Evolutionary conservation across 2,888 invertebrate species (phyloP), one percentile per base, ranked within the genome.

Genomic region (Apamea monoglypha): DNA sequence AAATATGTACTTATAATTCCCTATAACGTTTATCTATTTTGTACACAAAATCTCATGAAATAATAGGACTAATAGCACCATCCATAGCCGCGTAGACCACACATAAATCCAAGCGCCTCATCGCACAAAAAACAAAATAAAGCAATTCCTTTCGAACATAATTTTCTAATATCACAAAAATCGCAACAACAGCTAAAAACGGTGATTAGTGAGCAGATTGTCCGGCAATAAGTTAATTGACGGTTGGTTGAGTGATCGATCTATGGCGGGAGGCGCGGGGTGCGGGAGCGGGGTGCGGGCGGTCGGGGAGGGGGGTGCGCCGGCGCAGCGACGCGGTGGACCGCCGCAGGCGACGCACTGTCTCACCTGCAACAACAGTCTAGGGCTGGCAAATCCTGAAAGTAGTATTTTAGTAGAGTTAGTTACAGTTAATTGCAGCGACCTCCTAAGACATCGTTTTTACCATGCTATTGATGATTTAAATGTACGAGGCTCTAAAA

Each of bases 301-400:
- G 67, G 47, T 8, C 6, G 1, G 1, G 83, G 87, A 87, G 91
- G 89, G 89, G 88, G 90, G 87, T 91, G 94, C 93, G 94, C 94
- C 88, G 89, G 92, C 92, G 92, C 93, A 93, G 91, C 94, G 93
- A 91, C 93, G 93, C 90, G 91, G 92, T 90, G 91, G 92, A 92
- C 87, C 93, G 96, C 96, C 96, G 91, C 93, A 91, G 95, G 96
- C 96, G 95, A 95, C 95, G 93, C 91, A 93, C 94, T 93, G 95
- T 95, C 95, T 95, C 95, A 95, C 94, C 95, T 95, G 95, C 94
- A 90, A 89, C 94, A 88, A 89, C 87, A 87, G 78, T 75, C 66
- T 91, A 96, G 95, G 95, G 96, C 82, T 95, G 94, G 83, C 87
- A 80, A 74, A 74, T 67, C 78, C 47, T 78, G 36, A 70, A 86